Evolutionary conservation across 2,113 vertebrate genomes (phyloP), one percentile per base, ranked within the genome.

Genomic region (Pangasianodon gigas): DNA sequence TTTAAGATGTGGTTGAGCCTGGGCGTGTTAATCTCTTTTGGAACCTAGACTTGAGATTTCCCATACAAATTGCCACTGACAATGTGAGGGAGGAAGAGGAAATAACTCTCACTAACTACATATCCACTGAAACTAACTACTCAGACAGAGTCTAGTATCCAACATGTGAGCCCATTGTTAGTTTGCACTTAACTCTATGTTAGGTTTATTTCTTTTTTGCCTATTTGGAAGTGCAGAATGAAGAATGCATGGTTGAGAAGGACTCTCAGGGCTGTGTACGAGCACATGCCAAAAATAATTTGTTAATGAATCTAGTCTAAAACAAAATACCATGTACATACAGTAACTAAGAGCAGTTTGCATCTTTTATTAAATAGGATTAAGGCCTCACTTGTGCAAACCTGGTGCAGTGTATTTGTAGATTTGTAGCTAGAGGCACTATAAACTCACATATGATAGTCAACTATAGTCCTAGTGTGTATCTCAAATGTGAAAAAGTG

Each of bases 51-150:
- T 93, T 94, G 94, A 93, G 92, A 41, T 29, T 93, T 93, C 91
- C 93, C 94, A 96, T 95, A 96, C 94, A 95, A 95, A 96, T 94
- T 94, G 92, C 94, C 92, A 91, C 44, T 94, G 94, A 94, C 94
- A 93, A 93, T 93, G 84, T 51, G 14, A 58, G 13, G 37, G 91
- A 94, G 91, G 90, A 90, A 93, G 90, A 87, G 87, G 92, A 93
- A 93, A 93, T 90, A 92, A 88, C 89, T 79, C 89, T 92, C 90
- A 87, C 90, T 87, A 93, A 93, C 89, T 92, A 91, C 93, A 93
- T 91, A 92, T 88, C 89, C 91, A 83, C 87, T 89, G 69, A 89
- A 83, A 87, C 85, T 58, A 60, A 88, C 82, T 14, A 58, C 83
- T 87, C 86, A 54, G 80, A 81, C 87, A 85, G 77, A 77, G 77